phyloP scores from a whole-genome alignment of 2,888 invertebrate species.

The Pristionchus arcanus region DNA sequence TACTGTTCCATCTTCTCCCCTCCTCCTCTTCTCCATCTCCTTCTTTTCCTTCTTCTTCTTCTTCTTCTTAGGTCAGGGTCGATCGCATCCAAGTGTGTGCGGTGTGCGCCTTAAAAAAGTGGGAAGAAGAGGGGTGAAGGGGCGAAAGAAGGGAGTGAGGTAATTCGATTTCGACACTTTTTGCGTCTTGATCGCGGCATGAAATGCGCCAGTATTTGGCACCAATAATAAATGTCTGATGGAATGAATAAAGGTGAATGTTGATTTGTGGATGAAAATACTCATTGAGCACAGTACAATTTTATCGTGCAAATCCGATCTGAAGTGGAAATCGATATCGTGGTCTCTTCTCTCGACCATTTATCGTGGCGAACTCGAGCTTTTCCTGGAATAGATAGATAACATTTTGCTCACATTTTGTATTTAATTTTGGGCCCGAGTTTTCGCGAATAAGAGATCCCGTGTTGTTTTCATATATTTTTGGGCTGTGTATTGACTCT shows the following conservation, averaged over 20 bases:
- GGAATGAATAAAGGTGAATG: too few relatives aligned
- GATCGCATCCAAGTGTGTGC: conserved; percentile 1
- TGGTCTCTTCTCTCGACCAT: neutral
- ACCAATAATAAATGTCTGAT: too few relatives aligned
- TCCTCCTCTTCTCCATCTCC: neutral
- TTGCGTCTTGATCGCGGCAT: too few relatives aligned
- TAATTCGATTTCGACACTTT: too few relatives aligned
- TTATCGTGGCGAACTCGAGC: neutral
- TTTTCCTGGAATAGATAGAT: neutral
- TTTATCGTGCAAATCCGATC: neutral
- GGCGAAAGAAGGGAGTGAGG: neutral
- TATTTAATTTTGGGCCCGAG: too few relatives aligned
- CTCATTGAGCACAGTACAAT: neutral
- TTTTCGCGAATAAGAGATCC: too few relatives aligned
- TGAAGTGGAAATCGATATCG: neutral
- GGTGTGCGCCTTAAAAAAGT: neutral
- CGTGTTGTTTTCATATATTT: too few relatives aligned
- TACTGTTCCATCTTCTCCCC: neutral
- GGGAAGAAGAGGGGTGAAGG: conserved; percentile 6
- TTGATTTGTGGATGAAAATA: too few relatives aligned
- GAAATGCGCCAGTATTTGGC: too few relatives aligned
- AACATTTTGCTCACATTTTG: too few relatives aligned
- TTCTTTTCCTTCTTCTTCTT: neutral
- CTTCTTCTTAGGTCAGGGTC: conserved; percentile 24
- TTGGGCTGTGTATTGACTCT: too few relatives aligned